A percentile compares a stretch with the other conserved stretches of the same genome.
These are phyloP conservation scores for Ptiloglossa arizonensis DNA, from an alignment of 1,140 invertebrate species.

Conservation along the genomic window DNA sequence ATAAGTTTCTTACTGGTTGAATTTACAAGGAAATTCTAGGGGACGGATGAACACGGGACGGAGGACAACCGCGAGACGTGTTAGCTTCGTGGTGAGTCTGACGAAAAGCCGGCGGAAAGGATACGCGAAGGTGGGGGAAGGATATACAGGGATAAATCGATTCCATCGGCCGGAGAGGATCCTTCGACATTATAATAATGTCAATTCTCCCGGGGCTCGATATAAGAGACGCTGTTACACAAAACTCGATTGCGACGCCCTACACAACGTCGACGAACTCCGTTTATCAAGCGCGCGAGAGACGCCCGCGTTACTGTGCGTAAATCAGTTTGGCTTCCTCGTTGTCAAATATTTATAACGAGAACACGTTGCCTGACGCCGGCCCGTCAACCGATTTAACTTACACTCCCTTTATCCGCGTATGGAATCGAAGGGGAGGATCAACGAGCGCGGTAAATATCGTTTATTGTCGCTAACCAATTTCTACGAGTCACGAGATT, in stretches of 20 bases:
- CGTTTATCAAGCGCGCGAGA: conserved; percentile 11
- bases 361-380: neutral
- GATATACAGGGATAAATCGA: conserved; percentile 5
- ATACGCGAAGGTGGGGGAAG: neutral
- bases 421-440: no score
- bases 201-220: conserved; percentile 10
- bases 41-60: no score
- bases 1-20: neutral
- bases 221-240: conserved; percentile 21
- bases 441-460: neutral
- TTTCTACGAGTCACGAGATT: neutral
- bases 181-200: conserved; percentile 12
- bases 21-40: no score
- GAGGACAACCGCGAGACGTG: neutral
- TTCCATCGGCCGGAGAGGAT: neutral
- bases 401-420: no score
- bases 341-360: conserved; percentile 40
- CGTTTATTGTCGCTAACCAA: neutral
- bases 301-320: no score
- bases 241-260: conserved; percentile 28
- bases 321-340: neutral
- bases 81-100: neutral
- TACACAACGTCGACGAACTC: neutral
- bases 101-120: conserved; percentile 11
- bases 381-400: neutral